Evolutionary conservation across 2,888 invertebrate genomes (phyloP), one percentile per base, ranked within the genome.

Genomic region (Xylota segnis): DNA sequence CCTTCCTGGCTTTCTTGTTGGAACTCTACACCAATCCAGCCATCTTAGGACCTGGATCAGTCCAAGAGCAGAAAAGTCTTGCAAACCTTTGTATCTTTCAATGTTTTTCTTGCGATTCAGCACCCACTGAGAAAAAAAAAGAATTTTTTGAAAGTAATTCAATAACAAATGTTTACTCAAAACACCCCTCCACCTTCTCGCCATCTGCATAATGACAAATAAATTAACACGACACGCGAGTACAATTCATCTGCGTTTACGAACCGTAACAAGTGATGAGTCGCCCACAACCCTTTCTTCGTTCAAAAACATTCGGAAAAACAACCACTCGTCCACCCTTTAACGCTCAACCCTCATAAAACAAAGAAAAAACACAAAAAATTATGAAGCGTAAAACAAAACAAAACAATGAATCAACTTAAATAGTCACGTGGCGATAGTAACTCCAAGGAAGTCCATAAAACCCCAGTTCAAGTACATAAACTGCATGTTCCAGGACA

Each of bases 241-340:
- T 10, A 76, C 47, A 75, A 76, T 76, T 66, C 52, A 66, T 71
- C 75, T 90, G 91, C 90, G 90, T 91, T 91, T 91, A 90, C 91
- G 91, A 91, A 91, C 91, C 91, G 91, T 91, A 90, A 90, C 91
- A 91, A 91, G 91, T 91, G 91, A 91, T 90, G 91, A 91, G 90
- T 91, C 90, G 89, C 63, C 43, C 59, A 18, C 37, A 84, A 84
- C 79, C 75, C 79, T 75, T 79, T 32, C 12, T 79, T 32, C 12
- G 14, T 66, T 58, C 14, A 32, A 47, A 52, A 40, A 43, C n/a
- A n/a, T n/a, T n/a, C n/a, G n/a, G 29, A 29, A 37, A 50, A 14
- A 59, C 27, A 14, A 59, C 37, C 50, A 66, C 12, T 58, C 32
- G 32, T 58, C 45, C 65, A 83, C 71, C 52, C 61, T 56, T n/a